Evolutionary conservation across 2,888 invertebrate genomes (phyloP).

Genomic region (Leucophenga montana): DNA sequence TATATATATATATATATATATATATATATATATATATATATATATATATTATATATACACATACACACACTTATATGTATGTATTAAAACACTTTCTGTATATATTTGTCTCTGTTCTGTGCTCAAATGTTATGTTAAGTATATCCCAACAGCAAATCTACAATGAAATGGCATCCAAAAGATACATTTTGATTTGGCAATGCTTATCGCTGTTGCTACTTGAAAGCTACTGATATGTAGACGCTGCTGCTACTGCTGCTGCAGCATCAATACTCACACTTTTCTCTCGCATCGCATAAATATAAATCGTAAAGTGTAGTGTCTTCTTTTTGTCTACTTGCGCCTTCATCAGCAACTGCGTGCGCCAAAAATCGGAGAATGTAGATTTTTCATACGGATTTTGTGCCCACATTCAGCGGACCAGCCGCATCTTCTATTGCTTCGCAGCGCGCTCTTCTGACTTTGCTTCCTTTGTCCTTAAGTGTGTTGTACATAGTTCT

Average conservation of each 20-base stretch:
- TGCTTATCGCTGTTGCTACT: constrained; percentile 58
- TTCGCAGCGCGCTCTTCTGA: constrained; percentile 27
- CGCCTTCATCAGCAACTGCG: constrained; percentile 15
- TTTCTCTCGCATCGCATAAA: constrained; percentile 9
- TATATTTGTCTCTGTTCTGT: constrained; percentile 37
- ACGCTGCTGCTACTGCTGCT: too few species aligned
- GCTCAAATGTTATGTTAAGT: constrained; percentile 38
- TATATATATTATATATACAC: not conserved
- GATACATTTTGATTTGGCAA: constrained; percentile 60
- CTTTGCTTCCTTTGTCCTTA: not conserved
- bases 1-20: not conserved
- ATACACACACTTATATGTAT: constrained; percentile 9
- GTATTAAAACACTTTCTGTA: constrained; percentile 20
- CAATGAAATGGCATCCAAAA: constrained; percentile 60
- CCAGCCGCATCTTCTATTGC: constrained; percentile 15
- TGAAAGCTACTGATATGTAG: constrained; percentile 35
- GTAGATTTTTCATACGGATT: constrained; percentile 67
- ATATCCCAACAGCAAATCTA: constrained; percentile 57
- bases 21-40: not conserved
- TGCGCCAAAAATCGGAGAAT: constrained; percentile 63
- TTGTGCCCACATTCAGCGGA: not conserved
- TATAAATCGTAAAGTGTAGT: constrained; percentile 21
- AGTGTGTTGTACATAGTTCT: constrained; percentile 6
- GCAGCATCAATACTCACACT: not conserved
- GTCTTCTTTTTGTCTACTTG: not conserved